These are phyloP conservation scores for Apamea sordens DNA, from an alignment of 2,888 invertebrate species.

Conservation along the genomic window DNA sequence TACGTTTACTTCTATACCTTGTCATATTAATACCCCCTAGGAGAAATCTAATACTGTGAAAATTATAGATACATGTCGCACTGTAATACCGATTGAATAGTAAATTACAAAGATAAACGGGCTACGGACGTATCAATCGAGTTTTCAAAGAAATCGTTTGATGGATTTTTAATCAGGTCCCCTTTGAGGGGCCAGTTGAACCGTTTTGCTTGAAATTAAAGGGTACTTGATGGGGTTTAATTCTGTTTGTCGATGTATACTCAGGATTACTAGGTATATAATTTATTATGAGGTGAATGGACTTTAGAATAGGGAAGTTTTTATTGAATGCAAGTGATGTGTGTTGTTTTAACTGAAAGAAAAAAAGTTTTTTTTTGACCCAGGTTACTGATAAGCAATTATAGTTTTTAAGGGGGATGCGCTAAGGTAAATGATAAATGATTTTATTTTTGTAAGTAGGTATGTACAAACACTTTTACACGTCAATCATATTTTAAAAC, in stretches of 20 bases:
- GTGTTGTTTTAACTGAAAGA: neutral
- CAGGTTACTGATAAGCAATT: neutral
- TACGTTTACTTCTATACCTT: neutral
- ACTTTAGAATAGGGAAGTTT: neutral
- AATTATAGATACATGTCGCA: slow-evolving; percentile 57
- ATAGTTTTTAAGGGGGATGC: neutral
- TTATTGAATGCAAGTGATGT: neutral
- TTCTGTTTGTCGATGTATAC: slow-evolving; percentile 54
- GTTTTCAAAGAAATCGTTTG: slow-evolving; percentile 58
- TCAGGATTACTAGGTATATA: slow-evolving; percentile 26
- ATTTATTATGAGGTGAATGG: slow-evolving; percentile 24
- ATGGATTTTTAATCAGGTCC: slow-evolving; percentile 62
- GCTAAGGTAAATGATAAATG: no score
- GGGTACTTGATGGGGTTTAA: slow-evolving; percentile 30
- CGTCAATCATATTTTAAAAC: no score
- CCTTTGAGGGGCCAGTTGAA: slow-evolving; percentile 51
- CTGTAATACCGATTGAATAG: slow-evolving; percentile 59
- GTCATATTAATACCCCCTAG: slow-evolving; percentile 32
- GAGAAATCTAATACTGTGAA: slow-evolving; percentile 34
- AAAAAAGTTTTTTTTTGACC: no score
- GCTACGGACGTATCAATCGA: slow-evolving; percentile 50
- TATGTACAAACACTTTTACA: no score
- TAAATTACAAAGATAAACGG: slow-evolving; percentile 62
- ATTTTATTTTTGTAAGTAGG: no score
- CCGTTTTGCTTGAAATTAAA: slow-evolving; percentile 51